phyloP scores from a whole-genome alignment of 2,888 invertebrate species.

The Mermis nigrescens region DNA sequence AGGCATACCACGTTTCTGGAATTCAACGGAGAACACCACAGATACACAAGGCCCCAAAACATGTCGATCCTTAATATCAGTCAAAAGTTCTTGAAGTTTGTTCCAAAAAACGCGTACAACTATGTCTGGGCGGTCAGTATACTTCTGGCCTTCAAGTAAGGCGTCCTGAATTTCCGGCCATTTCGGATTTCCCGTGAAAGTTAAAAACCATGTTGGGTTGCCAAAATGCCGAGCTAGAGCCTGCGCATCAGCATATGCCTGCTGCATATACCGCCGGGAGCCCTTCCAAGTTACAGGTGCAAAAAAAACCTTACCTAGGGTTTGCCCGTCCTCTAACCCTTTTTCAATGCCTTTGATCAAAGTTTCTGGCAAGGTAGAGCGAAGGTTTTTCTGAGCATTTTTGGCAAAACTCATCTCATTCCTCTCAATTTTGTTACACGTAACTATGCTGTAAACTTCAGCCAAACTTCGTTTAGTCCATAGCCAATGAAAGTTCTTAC shows the following conservation, averaged over 20 bases:
- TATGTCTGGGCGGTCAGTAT: background rate
- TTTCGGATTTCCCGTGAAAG: background rate
- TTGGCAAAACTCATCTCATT: background rate
- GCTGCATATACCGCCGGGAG: background rate
- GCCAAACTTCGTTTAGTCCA: background rate
- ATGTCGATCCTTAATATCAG: background rate
- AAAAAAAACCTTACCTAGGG: background rate
- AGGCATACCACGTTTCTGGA: background rate
- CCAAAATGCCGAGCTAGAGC: background rate
- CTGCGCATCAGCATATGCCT: background rate
- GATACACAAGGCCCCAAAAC: background rate
- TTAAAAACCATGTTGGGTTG: background rate
- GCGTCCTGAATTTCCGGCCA: background rate
- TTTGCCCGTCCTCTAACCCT: background rate
- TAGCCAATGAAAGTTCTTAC: background rate
- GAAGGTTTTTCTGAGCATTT: background rate
- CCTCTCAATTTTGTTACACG: background rate
- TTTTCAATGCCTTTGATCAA: background rate
- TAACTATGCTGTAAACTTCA: background rate
- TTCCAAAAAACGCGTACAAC: background rate
- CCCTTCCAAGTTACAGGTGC: background rate
- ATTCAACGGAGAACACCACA: background rate
- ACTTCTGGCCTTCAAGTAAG: background rate
- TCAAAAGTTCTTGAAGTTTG: background rate
- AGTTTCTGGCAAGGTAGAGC: background rate